phyloP scores from a whole-genome alignment of 2,888 invertebrate genomes.

The Willowsia nigromaculata region DNA sequence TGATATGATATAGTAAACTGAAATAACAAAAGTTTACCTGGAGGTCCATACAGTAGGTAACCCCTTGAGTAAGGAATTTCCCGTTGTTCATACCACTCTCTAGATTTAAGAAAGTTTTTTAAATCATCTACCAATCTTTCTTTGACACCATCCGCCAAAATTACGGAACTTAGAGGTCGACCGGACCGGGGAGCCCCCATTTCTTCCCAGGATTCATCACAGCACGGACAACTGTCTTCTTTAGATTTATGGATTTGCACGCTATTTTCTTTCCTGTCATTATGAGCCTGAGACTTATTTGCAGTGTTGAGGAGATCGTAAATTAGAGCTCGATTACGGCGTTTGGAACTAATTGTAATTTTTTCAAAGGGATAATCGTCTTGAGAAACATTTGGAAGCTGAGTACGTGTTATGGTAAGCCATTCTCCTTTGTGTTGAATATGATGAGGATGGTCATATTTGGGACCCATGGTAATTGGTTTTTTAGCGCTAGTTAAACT shows the following conservation, averaged over 20 bases:
- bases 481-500: neutral
- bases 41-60: constrained; percentile 69
- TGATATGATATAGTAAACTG: too few species aligned
- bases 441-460: neutral
- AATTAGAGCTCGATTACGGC: constrained; percentile 23
- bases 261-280: neutral
- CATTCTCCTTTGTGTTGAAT: constrained; percentile 36
- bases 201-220: constrained; percentile 45
- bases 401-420: neutral
- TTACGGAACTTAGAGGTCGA: constrained; percentile 34
- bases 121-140: constrained; percentile 45
- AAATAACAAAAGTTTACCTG: constrained; percentile 29
- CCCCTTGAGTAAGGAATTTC: constrained; percentile 71
- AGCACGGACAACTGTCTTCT: neutral
- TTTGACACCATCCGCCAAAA: constrained; percentile 39
- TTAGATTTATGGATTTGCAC: constrained; percentile 36
- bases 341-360: constrained; percentile 33
- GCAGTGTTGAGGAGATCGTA: constrained; percentile 38
- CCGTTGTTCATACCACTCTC: constrained; percentile 63
- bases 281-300: neutral
- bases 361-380: constrained; percentile 6
- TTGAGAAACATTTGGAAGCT: neutral
- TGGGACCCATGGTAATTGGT: neutral
- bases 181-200: constrained; percentile 27
- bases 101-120: constrained; percentile 28